Evolutionary conservation across 2,888 invertebrate species (phyloP).

Genomic region (Hydraecia micacea): DNA sequence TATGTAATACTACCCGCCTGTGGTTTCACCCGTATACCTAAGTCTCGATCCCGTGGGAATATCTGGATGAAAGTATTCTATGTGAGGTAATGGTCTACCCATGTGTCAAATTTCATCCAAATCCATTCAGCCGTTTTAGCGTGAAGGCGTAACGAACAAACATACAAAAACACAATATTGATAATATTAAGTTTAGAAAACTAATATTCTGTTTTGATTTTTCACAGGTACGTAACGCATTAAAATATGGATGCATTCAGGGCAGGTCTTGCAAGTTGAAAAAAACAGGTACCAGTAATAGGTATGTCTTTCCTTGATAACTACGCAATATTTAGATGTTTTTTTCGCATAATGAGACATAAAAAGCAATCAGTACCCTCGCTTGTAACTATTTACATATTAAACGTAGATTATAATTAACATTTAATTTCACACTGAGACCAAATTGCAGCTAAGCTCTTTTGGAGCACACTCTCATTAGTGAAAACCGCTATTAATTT

Average conservation of each 20-base stretch:
- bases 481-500: conserved; percentile 22
- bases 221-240: conserved; percentile 23
- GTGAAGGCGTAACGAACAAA: too few species aligned
- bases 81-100: too few species aligned
- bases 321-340: not conserved
- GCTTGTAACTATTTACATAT: conserved; percentile 17
- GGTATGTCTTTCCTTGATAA: not conserved
- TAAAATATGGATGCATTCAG: not conserved
- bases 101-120: too few species aligned
- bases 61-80: too few species aligned
- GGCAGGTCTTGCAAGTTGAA: not conserved
- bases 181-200: too few species aligned
- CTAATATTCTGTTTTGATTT: conserved; percentile 15
- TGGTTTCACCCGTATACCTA: too few species aligned
- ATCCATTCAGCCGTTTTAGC: too few species aligned
- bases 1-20: too few species aligned
- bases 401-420: conserved; percentile 5
- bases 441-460: conserved; percentile 27
- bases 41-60: too few species aligned
- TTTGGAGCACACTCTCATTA: conserved; percentile 36
- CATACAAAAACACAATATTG: too few species aligned
- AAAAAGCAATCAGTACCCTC: not conserved
- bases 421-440: conserved; percentile 27
- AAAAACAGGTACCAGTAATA: not conserved
- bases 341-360: not conserved